phyloP scores from a whole-genome alignment of 2,888 invertebrate genomes.

The Galerucella nymphaeae region DNA sequence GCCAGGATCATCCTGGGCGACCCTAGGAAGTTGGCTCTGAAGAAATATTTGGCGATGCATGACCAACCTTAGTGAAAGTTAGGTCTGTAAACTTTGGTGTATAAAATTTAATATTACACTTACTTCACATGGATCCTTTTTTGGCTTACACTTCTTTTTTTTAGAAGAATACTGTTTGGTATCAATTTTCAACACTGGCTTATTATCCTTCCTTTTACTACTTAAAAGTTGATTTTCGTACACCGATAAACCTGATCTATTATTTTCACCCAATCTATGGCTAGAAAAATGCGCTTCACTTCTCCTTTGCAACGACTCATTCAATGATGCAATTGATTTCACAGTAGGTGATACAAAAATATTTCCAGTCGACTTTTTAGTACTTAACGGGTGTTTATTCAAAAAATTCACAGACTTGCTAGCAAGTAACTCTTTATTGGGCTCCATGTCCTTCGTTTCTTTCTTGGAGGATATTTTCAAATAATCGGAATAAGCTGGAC shows the following conservation, averaged over 20 bases:
- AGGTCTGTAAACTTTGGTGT: background rate
- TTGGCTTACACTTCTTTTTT: background rate
- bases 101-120: background rate
- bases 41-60: too few species aligned
- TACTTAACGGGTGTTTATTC: background rate
- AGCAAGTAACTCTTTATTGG: background rate
- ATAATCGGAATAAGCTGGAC: slow-evolving; percentile 7
- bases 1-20: too few species aligned
- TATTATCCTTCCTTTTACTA: background rate
- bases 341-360: background rate
- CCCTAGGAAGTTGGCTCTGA: too few species aligned
- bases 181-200: background rate
- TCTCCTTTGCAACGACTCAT: background rate
- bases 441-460: background rate
- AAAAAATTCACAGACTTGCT: background rate
- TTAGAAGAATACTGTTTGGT: background rate
- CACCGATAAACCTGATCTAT: background rate
- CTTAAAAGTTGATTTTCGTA: background rate
- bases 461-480: background rate
- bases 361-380: background rate
- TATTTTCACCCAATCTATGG: background rate
- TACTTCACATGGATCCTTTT: slow-evolving; percentile 9
- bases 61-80: too few species aligned
- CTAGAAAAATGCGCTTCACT: background rate
- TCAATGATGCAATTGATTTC: background rate